Conservation (phyloP, 2,888 invertebrate species). For the Ormyrus nitidulus region DNA sequence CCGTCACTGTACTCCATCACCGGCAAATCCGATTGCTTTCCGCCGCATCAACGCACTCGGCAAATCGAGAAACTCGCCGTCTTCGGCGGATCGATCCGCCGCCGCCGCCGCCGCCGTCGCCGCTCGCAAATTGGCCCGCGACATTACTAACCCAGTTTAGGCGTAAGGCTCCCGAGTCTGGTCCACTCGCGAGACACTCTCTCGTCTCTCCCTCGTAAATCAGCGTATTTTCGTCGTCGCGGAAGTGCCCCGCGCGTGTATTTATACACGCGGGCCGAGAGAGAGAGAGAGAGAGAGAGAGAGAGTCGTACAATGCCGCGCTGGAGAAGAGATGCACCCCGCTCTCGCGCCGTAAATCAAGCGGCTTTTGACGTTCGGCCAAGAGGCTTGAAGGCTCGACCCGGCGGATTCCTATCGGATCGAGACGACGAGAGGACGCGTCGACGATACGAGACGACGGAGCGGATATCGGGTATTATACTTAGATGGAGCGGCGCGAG, state of each 20-base stretch:
- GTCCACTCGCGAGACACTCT: conserved; percentile 3
- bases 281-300: neutral
- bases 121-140: conserved; percentile 5
- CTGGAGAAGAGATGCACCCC: neutral
- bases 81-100: conserved; percentile 4
- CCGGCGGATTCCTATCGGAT: neutral
- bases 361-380: conserved; percentile 31
- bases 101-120: neutral
- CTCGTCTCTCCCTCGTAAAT: conserved; percentile 64
- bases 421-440: too few species aligned
- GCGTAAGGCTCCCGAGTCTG: conserved; percentile 9
- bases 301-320: too few species aligned
- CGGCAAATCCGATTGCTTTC: too few species aligned
- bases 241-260: conserved; percentile 66
- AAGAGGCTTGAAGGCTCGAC: neutral
- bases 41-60: too few species aligned
- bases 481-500: too few species aligned
- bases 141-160: conserved; percentile 59
- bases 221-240: conserved; percentile 72
- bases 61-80: too few species aligned
- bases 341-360: conserved; percentile 28
- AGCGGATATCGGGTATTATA: too few species aligned
- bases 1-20: too few species aligned
- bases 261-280: conserved; percentile 63
- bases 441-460: too few species aligned